Evolutionary conservation across 2,888 invertebrate genomes (phyloP).

Genomic region (Orthonychiurus folsomi): DNA sequence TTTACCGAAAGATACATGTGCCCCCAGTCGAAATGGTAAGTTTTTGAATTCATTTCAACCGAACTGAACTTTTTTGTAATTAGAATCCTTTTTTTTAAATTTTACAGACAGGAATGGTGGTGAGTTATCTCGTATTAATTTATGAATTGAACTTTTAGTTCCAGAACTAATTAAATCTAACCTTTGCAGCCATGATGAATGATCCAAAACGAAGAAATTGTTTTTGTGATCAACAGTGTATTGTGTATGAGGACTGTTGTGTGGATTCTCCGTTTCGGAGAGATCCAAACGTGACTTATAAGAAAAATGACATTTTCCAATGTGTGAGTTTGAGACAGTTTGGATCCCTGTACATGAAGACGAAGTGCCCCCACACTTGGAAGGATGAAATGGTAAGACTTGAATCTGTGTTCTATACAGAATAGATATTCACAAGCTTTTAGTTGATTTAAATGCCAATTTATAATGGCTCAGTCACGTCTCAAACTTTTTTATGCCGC

Average conservation of each 20-base stretch:
- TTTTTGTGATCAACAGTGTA: slow-evolving; percentile 46
- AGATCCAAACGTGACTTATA: slow-evolving; percentile 41
- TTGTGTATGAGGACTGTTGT: slow-evolving; percentile 47
- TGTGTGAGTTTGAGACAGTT: slow-evolving; percentile 45
- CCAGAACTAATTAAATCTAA: background rate
- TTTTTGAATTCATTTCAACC: too few species aligned
- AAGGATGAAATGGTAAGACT: slow-evolving; percentile 40
- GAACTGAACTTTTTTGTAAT: slow-evolving; percentile 23
- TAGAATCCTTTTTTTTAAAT: background rate
- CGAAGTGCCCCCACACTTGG: slow-evolving; percentile 45
- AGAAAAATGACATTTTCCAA: slow-evolving; percentile 42
- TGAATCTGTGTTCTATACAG: too few species aligned
- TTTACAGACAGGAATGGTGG: background rate
- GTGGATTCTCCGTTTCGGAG: slow-evolving; percentile 43
- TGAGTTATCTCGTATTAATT: background rate
- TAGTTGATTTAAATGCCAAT: too few species aligned
- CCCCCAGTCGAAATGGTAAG: slow-evolving; percentile 37
- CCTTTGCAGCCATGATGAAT: slow-evolving; percentile 39
- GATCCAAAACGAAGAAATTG: slow-evolving; percentile 46
- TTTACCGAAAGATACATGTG: slow-evolving; percentile 38
- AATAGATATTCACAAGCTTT: too few species aligned
- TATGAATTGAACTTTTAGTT: background rate
- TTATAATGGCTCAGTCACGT: too few species aligned
- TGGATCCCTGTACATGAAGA: slow-evolving; percentile 46
- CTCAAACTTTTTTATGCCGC: too few species aligned